phyloP scores from a whole-genome alignment of 2,888 invertebrate genomes.

The Xestia xanthographa region DNA sequence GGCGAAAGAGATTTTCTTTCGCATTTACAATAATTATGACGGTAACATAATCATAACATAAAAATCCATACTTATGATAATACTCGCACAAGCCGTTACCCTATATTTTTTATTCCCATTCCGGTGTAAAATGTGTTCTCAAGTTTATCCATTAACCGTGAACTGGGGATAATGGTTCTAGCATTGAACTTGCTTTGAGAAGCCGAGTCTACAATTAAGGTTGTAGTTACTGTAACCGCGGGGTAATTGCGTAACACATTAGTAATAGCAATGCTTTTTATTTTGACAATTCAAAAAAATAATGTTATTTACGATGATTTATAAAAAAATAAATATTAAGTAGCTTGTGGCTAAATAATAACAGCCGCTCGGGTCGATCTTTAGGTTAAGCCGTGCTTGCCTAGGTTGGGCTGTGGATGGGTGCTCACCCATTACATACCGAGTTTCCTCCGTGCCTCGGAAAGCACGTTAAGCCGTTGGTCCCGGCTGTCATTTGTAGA shows the following conservation, averaged over 20 bases:
- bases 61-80: slow-evolving; percentile 16
- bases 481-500: too few species aligned
- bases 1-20: background rate
- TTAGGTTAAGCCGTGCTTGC: too few species aligned
- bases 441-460: too few species aligned
- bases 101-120: slow-evolving; percentile 23
- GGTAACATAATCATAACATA: background rate
- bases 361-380: too few species aligned
- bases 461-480: too few species aligned
- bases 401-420: too few species aligned
- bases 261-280: background rate
- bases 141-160: slow-evolving; percentile 39
- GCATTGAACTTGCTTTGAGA: slow-evolving; percentile 21
- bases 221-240: background rate
- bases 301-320: background rate
- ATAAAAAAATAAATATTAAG: too few species aligned
- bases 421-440: too few species aligned
- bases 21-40: slow-evolving; percentile 1
- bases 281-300: background rate
- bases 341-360: too few species aligned
- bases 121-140: slow-evolving; percentile 20
- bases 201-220: background rate
- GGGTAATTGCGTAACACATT: background rate
- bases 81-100: slow-evolving; percentile 8
- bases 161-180: slow-evolving; percentile 22